phyloP scores from a whole-genome alignment of 2,797 vertebrate species.

The Enteromius argenteus region DNA sequence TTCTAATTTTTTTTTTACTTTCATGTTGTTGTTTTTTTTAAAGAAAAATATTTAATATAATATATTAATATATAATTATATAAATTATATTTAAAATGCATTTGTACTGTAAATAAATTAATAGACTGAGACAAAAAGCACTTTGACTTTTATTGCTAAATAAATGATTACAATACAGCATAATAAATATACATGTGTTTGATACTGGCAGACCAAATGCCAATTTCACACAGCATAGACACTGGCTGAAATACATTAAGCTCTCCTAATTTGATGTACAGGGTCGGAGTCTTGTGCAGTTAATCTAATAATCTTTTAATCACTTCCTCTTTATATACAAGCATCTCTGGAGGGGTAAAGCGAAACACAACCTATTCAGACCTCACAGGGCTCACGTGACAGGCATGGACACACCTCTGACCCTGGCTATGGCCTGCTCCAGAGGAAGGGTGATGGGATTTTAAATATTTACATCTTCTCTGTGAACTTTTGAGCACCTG shows the following conservation, averaged over 20 bases:
- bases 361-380: slow-evolving; percentile 36
- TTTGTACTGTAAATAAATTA: not conserved
- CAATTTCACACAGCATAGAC: slow-evolving; percentile 24
- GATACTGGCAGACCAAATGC: slow-evolving; percentile 33
- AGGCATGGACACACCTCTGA: slow-evolving; percentile 63
- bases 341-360: slow-evolving; percentile 10
- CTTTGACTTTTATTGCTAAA: slow-evolving; percentile 41
- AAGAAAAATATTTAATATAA: too few species aligned
- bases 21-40: too few species aligned
- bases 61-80: too few species aligned
- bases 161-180: slow-evolving; percentile 35
- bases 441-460: slow-evolving; percentile 74
- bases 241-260: slow-evolving; percentile 39
- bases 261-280: slow-evolving; percentile 41
- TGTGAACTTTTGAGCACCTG: slow-evolving; percentile 38
- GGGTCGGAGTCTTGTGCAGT: slow-evolving; percentile 24
- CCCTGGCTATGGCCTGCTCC: slow-evolving; percentile 62
- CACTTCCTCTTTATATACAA: slow-evolving; percentile 23
- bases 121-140: not conserved
- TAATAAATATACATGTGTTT: slow-evolving; percentile 36
- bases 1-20: too few species aligned
- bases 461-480: slow-evolving; percentile 72
- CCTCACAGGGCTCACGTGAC: slow-evolving; percentile 9
- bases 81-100: not conserved
- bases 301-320: slow-evolving; percentile 54